phyloP scores from a whole-genome alignment of 30 jellyfish, hydroid and myxozoan species.

The Sanderia malayensis region DNA sequence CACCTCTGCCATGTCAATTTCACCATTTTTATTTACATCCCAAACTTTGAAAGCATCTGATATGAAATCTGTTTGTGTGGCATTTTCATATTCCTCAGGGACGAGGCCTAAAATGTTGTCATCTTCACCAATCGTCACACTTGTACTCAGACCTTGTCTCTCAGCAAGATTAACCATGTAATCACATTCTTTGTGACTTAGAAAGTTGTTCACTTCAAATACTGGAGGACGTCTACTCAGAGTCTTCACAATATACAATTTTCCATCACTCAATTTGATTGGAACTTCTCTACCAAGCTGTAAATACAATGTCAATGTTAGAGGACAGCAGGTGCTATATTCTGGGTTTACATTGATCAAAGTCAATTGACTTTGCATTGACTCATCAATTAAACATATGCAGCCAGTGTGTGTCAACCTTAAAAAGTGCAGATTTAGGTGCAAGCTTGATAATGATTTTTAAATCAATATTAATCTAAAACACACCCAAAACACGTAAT shows the following conservation, averaged over 20 bases:
- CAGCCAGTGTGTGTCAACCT: too few relatives aligned
- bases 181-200: constrained; percentile 50
- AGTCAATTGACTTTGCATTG: too few relatives aligned
- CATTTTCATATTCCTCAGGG: constrained; percentile 4
- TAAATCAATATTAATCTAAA: too few relatives aligned
- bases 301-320: too few relatives aligned
- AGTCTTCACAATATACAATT: constrained; percentile 2
- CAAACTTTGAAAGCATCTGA: constrained; percentile 18
- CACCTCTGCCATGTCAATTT: constrained; percentile 37
- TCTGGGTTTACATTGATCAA: too few relatives aligned
- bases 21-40: constrained; percentile 42
- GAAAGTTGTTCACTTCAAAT: constrained; percentile 39
- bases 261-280: constrained; percentile 20
- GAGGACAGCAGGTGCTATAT: too few relatives aligned
- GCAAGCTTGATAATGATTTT: too few relatives aligned
- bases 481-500: too few relatives aligned
- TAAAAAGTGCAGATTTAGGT: too few relatives aligned
- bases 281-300: constrained; percentile 11
- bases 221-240: constrained; percentile 58
- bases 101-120: neutral
- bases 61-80: neutral
- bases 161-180: constrained; percentile 40
- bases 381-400: too few relatives aligned
- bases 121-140: constrained; percentile 40
- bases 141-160: constrained; percentile 27